Base-by-base conservation (phyloP, 2,113 vertebrate genomes). In the Gymnobelideus leadbeateri region DNA sequence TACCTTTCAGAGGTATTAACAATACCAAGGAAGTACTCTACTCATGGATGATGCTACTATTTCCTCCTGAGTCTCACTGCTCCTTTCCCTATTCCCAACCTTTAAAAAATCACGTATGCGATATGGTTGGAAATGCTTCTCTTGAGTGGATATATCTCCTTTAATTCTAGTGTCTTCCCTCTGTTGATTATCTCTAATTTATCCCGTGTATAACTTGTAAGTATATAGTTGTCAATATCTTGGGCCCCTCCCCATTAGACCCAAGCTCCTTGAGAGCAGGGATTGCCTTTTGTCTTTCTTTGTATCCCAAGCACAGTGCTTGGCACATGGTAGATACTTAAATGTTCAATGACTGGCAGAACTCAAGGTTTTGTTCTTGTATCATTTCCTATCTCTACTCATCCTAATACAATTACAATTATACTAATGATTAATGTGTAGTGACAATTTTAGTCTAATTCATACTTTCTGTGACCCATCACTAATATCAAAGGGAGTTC, bases 381-480 rank as follows among this genome's bases (percentile, higher is more conserved):
- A 55, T 54, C 51, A 47, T 57, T 92, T 92, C 94, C 95, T 95
- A 51, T 92, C 95, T 92, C 93, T 93, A 57, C 31, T 95, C 52
- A 91, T 84, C 89, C n/a, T 50, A 31, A 26, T 24, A 95, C 92
- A 89, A 61, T 55, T 68, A 2, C 51, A 93, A 54, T 89, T 89
- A 28, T 57, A 10, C 25, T 28, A 89, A 49, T 97, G 91, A 97
- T 90, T 92, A 89, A 95, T 91, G 92, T 43, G 53, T 90, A 93
- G 23, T 51, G 51, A 95, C 84, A 90, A 96, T 52, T 84, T 96
- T 23, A 54, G 91, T 93, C 91, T 54, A 89, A 46, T 91, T 55
- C 89, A 91, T 92, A 89, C 95, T 92, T 61, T 96, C 68, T 28
- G 46, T 10, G 25, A 53, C 68, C 91, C 92, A 95, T 77, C 37